Conservation (phyloP, 2,797 vertebrate species). For the Naso thynnoides region DNA sequence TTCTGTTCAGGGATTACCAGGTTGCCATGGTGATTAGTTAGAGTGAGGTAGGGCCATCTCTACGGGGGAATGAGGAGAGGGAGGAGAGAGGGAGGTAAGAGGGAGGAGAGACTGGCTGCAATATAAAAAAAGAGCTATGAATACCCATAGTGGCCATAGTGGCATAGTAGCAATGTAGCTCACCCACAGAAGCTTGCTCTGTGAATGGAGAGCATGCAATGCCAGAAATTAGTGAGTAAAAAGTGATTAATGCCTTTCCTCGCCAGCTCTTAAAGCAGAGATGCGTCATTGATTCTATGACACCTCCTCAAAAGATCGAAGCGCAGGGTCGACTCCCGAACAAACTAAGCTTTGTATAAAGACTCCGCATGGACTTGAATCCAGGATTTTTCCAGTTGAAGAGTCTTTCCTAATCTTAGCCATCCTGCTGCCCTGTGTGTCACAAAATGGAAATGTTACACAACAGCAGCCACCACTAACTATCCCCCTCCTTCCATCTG, state of each 20-base stretch:
- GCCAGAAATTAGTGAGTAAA: slow-evolving; percentile 11
- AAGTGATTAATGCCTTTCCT: background rate
- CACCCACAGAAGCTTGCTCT: slow-evolving; percentile 49
- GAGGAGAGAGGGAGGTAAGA: slow-evolving; percentile 52
- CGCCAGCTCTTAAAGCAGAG: background rate
- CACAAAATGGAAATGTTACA: slow-evolving; percentile 65
- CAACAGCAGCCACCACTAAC: slow-evolving; percentile 52
- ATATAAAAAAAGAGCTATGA: slow-evolving; percentile 72
- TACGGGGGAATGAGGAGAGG: slow-evolving; percentile 67
- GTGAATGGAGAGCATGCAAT: slow-evolving; percentile 58
- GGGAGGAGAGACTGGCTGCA: slow-evolving; percentile 64
- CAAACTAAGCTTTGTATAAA: background rate
- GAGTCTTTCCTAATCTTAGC: slow-evolving; percentile 17
- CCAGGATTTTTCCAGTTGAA: slow-evolving; percentile 22
- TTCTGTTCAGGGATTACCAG: slow-evolving; percentile 82
- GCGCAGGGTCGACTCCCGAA: background rate
- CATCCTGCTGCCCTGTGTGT: slow-evolving; percentile 33
- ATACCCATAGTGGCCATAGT: slow-evolving; percentile 56
- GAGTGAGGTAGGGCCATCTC: slow-evolving; percentile 78
- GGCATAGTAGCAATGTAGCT: slow-evolving; percentile 52
- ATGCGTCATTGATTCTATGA: background rate
- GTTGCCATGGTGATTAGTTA: slow-evolving; percentile 86
- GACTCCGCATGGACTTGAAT: slow-evolving; percentile 1
- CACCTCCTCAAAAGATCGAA: slow-evolving; percentile 15
- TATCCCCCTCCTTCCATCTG: slow-evolving; percentile 45